phyloP scores from a whole-genome alignment of 2,797 vertebrate species.

The Sternarchorhynchus goeldii region DNA sequence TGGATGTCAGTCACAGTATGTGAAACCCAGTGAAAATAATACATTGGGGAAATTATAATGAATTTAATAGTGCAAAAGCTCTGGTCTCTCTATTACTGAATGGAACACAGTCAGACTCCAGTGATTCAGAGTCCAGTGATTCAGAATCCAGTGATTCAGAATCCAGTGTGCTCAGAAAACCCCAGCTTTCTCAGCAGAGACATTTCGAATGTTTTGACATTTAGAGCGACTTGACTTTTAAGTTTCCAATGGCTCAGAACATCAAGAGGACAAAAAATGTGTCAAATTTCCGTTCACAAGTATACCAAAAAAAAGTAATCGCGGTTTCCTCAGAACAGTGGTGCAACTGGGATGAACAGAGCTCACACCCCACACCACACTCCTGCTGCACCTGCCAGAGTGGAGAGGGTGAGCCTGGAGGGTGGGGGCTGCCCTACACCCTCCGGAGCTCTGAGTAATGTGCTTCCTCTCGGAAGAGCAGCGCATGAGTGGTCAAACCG shows the following conservation, averaged over 20 bases:
- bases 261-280: conserved; percentile 15
- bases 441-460: conserved; percentile 2
- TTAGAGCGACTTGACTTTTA: neutral
- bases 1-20: conserved; percentile 36
- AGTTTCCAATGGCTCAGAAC: neutral
- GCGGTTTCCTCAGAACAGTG: neutral
- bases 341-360: too few relatives aligned
- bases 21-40: conserved; percentile 27
- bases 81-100: conserved; percentile 17
- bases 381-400: neutral
- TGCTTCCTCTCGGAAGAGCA: conserved; percentile 38
- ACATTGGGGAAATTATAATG: conserved; percentile 24
- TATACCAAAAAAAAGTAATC: neutral
- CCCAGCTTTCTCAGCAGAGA: neutral
- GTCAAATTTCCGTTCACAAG: conserved; percentile 6
- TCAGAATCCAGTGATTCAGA: neutral
- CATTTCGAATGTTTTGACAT: conserved; percentile 21
- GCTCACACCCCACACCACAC: too few relatives aligned
- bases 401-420: neutral
- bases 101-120: conserved; percentile 9
- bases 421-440: neutral
- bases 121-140: neutral
- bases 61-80: conserved; percentile 6
- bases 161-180: neutral
- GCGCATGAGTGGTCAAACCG: conserved; percentile 40